Conservation (phyloP, 2,888 invertebrate species). For the Cheilosia pagana region DNA sequence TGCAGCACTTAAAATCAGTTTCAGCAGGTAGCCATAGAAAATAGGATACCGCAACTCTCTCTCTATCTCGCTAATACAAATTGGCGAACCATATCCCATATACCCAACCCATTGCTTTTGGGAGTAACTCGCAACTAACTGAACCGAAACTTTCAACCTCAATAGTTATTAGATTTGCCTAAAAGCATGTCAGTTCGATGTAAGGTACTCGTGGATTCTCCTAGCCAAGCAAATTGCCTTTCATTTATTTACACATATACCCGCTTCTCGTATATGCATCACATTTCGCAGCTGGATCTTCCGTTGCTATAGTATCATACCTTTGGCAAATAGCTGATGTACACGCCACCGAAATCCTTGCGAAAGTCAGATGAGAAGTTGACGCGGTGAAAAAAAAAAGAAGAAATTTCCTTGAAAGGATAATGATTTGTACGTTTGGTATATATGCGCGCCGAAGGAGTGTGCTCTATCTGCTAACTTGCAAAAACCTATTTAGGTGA, state of each 20-base stretch:
- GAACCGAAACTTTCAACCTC: conserved; percentile 59
- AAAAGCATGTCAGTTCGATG: conserved; percentile 71
- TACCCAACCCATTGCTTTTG: conserved; percentile 60
- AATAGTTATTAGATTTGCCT: conserved; percentile 74
- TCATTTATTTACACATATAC: conserved; percentile 65
- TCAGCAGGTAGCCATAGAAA: too few species aligned
- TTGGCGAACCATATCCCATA: conserved; percentile 55
- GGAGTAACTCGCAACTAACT: conserved; percentile 53
- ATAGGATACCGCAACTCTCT: not conserved
- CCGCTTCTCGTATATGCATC: conserved; percentile 70
- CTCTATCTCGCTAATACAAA: conserved; percentile 1
- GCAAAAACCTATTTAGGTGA: conserved; percentile 61
- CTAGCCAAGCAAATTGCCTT: conserved; percentile 47
- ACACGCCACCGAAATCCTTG: conserved; percentile 40
- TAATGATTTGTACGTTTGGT: conserved; percentile 69
- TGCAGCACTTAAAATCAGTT: too few species aligned
- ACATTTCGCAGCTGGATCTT: conserved; percentile 50
- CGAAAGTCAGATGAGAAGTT: not conserved
- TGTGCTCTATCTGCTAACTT: conserved; percentile 48
- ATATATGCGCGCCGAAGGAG: conserved; percentile 36
- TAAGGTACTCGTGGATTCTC: conserved; percentile 50
- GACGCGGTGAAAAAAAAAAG: not conserved
- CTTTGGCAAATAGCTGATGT: conserved; percentile 48
- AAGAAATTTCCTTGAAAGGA: conserved; percentile 58
- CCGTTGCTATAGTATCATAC: conserved; percentile 43